Base-by-base conservation (phyloP, 2,888 invertebrate genomes). In the Polydrusus cervinus region DNA sequence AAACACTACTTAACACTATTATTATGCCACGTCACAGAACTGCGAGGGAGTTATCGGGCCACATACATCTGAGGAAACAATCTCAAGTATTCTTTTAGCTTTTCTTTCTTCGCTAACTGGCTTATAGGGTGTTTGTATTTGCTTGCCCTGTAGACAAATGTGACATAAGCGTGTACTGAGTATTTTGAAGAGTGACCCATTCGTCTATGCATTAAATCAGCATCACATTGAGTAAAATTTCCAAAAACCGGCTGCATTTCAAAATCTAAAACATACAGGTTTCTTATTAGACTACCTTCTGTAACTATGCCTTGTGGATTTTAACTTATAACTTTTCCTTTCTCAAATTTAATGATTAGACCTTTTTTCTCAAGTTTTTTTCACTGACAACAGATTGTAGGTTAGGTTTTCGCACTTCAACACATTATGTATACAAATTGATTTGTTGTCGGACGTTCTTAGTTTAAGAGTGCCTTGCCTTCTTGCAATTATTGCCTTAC, bases 141-240 rank as follows among this genome's bases (percentile, higher is more conserved):
- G n/a, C n/a, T n/a, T n/a, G n/a, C n/a, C n/a, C n/a, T n/a, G n/a
- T n/a, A n/a, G n/a, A n/a, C n/a, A n/a, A n/a, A 79, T 57, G 67
- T 81, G 79, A 77, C 80, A 81, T 14, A 47, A 3, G 3, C 14
- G 9, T 6, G 14, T 14, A 47, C 8, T 3, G 47, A 14, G 14
- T 16, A 81, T 38, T 53, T 62, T 14, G 71, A 77, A 9, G 80
- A 81, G 74, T 82, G 81, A 2, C 80, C 80, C 79, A 81, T 81
- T 79, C 71, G 73, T 73, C 79, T 78, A 67, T 82, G 80, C 47
- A 67, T 18, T 38, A 71, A 20, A 20, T 53, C 18, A 49, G 20
- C 9, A 38, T 76, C 60, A 66, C 66, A 20, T 78, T 68, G 20
- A 25, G 30, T 30, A 9, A 47, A 14, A 49, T 64, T 64, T 20